Evolutionary conservation across 2,797 vertebrate genomes (phyloP), one percentile per base, ranked within the genome.

Genomic region (Pelochelys cantorii): DNA sequence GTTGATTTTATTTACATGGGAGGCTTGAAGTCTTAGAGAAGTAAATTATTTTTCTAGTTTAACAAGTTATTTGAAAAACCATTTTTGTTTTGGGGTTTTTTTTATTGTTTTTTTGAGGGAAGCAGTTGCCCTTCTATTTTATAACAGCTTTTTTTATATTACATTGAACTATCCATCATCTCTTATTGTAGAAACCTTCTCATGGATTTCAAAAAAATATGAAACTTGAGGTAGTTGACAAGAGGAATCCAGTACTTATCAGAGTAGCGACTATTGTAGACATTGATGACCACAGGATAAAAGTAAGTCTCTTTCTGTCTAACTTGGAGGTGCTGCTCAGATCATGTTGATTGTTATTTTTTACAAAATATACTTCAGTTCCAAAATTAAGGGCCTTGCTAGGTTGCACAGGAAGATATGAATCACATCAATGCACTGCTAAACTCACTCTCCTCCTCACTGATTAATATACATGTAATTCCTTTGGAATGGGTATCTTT

Each of bases 181-280:
- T 96, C 5, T 89, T 93, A n/a, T 86, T 95, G 53, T 93, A 99
- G 98, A 98, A 98, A 97, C 98, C 98, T 89, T 97, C 97, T 65
- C 98, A 99, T 89, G 98, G 98, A 94, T 98, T 99, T 97, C 98
- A 98, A 96, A 98, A 97, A 90, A 98, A 98, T 84, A 98, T 98
- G 98, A 99, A 98, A 95, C 95, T 99, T 94, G 98, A 99, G 96
- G 98, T 97, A 6, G 98, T 99, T 92, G 98, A 99, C 96, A 98
- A 98, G 95, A 98, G 98, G 95, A 99, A 98, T 87, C 97, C 98
- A 31, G 22, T 98, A 88, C 98, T 99, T 93, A 97, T 99, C 92
- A 98, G 98, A 96, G 98, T 98, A 91, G 98, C 98, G 83, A 98
- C 98, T 3, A 97, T 99, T 60, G 97, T 98, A 87, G 98, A 99